Conservation (phyloP, 1,140 invertebrate species). For the Semibalanus balanoides region DNA sequence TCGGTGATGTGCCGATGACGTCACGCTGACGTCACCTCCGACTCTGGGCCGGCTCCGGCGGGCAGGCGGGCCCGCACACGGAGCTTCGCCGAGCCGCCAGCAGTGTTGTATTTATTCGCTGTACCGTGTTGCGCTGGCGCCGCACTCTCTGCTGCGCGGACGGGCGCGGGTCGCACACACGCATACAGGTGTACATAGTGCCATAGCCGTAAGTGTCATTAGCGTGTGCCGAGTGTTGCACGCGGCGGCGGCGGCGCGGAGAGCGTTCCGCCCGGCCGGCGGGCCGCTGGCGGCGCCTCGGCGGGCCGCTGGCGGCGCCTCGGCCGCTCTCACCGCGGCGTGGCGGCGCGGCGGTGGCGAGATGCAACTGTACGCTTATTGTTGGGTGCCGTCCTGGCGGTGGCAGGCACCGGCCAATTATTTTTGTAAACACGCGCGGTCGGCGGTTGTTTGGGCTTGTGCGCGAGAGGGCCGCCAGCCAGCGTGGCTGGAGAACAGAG, state of each 20-base stretch:
- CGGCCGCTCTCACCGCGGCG: too few relatives aligned
- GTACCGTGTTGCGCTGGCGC: neutral
- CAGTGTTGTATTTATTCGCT: neutral
- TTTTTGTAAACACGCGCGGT: neutral
- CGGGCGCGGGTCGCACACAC: neutral
- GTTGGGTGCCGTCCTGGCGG: neutral
- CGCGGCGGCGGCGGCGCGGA: too few relatives aligned
- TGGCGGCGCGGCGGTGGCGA: neutral
- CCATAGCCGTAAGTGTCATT: neutral
- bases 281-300: too few relatives aligned
- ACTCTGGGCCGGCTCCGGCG: too few relatives aligned
- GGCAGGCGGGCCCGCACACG: too few relatives aligned
- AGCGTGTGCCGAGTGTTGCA: too few relatives aligned
- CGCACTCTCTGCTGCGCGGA: too few relatives aligned
- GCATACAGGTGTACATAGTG: neutral
- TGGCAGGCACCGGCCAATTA: neutral
- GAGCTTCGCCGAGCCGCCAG: neutral
- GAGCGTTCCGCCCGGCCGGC: neutral
- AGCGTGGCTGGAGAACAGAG: neutral
- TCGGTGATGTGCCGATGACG: too few relatives aligned
- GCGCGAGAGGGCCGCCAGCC: too few relatives aligned
- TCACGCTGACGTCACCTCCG: too few relatives aligned
- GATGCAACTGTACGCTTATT: neutral
- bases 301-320: too few relatives aligned
- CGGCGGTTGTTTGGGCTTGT: neutral